These are phyloP conservation scores for Latrodectus hesperus DNA, from an alignment of 2,888 invertebrate genomes.

Conservation along the genomic window DNA sequence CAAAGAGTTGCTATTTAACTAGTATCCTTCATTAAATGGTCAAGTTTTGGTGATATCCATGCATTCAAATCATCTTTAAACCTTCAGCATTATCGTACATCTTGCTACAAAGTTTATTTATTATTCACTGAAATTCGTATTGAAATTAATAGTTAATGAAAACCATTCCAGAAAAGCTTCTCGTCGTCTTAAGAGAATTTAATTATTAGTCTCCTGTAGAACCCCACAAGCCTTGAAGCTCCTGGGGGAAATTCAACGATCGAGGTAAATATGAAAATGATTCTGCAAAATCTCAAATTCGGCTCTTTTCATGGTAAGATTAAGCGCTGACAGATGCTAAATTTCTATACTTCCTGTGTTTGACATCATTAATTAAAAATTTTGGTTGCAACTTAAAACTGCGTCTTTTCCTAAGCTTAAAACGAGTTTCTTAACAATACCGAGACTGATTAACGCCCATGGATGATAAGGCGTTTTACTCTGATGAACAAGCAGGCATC, in stretches of 20 bases:
- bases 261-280: not conserved
- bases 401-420: not conserved
- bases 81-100: too few species aligned
- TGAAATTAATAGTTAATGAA: not conserved
- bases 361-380: constrained; percentile 64
- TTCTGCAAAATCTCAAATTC: constrained; percentile 33
- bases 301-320: constrained; percentile 7
- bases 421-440: not conserved
- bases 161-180: not conserved
- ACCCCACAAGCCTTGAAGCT: not conserved
- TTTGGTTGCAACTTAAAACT: constrained; percentile 24
- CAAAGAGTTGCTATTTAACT: too few species aligned
- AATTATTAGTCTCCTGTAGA: not conserved
- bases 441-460: not conserved
- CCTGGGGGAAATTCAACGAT: not conserved
- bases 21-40: too few species aligned
- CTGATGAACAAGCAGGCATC: too few species aligned
- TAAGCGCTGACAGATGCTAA: constrained; percentile 26
- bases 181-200: not conserved
- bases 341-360: constrained; percentile 32
- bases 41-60: too few species aligned
- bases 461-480: too few species aligned
- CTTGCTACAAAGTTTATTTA: not conserved
- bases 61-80: too few species aligned
- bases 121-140: not conserved